Base-by-base conservation (phyloP, 92 coral and sea anemone genomes). In the Porites lobata region DNA sequence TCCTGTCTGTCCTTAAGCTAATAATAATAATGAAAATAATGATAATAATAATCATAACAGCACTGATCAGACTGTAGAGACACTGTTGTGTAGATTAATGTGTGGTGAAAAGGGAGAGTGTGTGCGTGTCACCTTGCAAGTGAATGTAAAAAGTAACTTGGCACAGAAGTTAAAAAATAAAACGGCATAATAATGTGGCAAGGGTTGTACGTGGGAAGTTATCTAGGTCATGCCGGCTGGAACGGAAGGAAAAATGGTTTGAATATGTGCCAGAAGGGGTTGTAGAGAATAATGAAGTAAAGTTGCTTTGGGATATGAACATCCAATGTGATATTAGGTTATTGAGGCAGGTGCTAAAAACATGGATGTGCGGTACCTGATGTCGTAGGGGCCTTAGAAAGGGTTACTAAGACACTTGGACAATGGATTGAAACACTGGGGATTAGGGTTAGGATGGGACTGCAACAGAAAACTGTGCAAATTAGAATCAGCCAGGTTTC, bases 321-420 rank as follows among this genome's bases (percentile, higher is more conserved):
- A 38, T 68, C 43, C 13, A 69, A 20, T 10, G 75, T 26, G 22
- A 69, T 18, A 69, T 69, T 43, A 43, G n/a, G 38, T 11, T 38
- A 69, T 22, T 69, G 54, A 12, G 75, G 82, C 32, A 29, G 69
- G 66, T 62, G 20, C 76, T 51, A 75, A 74, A 50, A 73, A 57
- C 69, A 76, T 74, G 73, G 69, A 51, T 38, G 74, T 77, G 47
- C 6, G 2, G 76, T 77, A 86, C 84, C 69, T 6, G 77, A 77
- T 19, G 76, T 86, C 65, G 24, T 86, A 77, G 89, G 83, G 38
- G 89, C 83, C 54, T 68, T 85, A 65, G 83, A 83, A 74, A 72
- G 81, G 62, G 89, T 85, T 72, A 66, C 89, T 50, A 85, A 85
- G 68, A 63, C 51, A 76, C 38, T 85, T 76, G 76, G 57, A 22